phyloP scores from a whole-genome alignment of 1,140 invertebrate genomes.

The Eriosoma lanigerum region DNA sequence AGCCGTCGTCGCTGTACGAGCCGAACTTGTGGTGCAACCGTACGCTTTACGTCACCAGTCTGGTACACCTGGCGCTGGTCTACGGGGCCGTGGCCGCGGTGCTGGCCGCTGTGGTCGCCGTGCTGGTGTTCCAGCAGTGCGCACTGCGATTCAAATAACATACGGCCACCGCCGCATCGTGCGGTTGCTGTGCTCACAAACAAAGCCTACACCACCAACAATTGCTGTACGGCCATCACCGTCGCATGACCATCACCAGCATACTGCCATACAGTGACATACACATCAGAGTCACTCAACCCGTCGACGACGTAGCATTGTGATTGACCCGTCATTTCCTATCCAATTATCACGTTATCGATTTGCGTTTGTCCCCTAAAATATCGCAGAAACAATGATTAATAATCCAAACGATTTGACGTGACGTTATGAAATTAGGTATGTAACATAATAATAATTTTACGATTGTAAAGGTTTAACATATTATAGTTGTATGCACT shows the following conservation, averaged over 20 bases:
- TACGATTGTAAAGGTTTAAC: too few relatives aligned
- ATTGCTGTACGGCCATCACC: neutral
- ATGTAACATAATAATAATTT: too few relatives aligned
- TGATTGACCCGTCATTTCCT: neutral
- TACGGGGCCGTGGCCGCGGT: conserved; percentile 44
- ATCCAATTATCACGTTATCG: too few relatives aligned
- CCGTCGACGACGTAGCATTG: conserved; percentile 1
- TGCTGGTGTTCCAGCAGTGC: conserved; percentile 64
- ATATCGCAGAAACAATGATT: too few relatives aligned
- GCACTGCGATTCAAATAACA: conserved; percentile 58
- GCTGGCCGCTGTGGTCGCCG: conserved; percentile 64
- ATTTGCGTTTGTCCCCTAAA: too few relatives aligned
- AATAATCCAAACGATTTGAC: too few relatives aligned
- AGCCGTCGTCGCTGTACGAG: conserved; percentile 66
- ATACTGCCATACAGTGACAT: conserved; percentile 42
- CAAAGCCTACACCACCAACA: too few relatives aligned
- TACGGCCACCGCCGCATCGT: conserved; percentile 4
- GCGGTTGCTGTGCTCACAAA: neutral
- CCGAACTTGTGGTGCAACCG: conserved; percentile 76
- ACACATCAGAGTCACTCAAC: conserved; percentile 29
- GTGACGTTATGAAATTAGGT: too few relatives aligned
- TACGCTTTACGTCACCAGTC: conserved; percentile 74
- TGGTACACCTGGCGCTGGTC: conserved; percentile 71
- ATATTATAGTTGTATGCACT: too few relatives aligned
- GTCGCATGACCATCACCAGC: conserved; percentile 22